A percentile compares a stretch with the other conserved stretches of the same genome.
Conservation (phyloP, 2,797 vertebrate genomes). For the Rhodeus uyekii region DNA sequence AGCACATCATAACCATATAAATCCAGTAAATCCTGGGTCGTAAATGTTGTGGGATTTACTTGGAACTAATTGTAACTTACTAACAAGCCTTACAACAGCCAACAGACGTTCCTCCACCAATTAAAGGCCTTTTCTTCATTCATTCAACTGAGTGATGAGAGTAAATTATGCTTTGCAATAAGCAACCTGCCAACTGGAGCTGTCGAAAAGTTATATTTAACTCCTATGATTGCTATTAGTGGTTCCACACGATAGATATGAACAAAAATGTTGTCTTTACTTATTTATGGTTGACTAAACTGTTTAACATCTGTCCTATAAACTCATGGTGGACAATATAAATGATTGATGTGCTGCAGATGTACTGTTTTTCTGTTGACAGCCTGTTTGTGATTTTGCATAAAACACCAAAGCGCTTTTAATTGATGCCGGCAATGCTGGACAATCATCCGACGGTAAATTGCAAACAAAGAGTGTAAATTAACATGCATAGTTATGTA, state of each 20-base stretch:
- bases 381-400: conserved; percentile 37
- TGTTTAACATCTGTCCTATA: conserved; percentile 18
- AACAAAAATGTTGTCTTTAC: background rate
- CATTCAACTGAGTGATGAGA: background rate
- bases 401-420: conserved; percentile 48
- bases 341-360: conserved; percentile 44
- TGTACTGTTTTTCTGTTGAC: conserved; percentile 39
- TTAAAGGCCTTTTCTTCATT: background rate
- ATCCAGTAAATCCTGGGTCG: background rate
- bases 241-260: background rate
- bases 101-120: background rate
- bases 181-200: background rate
- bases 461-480: conserved; percentile 44
- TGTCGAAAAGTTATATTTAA: background rate
- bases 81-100: background rate
- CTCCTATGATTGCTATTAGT: background rate
- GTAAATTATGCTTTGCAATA: background rate
- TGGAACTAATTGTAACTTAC: background rate
- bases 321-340: conserved; percentile 30
- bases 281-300: background rate
- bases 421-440: conserved; percentile 48
- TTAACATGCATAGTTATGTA: conserved; percentile 44
- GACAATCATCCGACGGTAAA: conserved; percentile 28
- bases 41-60: background rate
- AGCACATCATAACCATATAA: background rate